Evolutionary conservation across 2,888 invertebrate species (phyloP).

Genomic region (Phorcus lineatus): DNA sequence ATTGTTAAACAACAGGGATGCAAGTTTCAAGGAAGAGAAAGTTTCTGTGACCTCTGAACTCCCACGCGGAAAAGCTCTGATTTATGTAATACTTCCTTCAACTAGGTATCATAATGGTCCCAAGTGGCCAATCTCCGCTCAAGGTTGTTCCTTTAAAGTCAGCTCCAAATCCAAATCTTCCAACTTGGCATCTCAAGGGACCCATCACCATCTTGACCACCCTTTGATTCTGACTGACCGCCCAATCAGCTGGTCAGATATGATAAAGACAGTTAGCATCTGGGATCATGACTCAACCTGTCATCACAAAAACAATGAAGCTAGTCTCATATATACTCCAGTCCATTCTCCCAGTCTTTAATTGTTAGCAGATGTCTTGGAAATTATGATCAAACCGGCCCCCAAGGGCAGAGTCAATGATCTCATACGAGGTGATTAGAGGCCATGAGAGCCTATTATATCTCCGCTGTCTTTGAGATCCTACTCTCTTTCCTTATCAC

Average conservation of each 20-base stretch:
- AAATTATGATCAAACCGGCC: conserved; percentile 7
- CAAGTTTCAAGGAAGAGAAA: neutral
- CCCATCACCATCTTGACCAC: no score
- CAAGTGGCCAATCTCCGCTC: neutral
- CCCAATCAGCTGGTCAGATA: conserved; percentile 8
- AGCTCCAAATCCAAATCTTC: no score
- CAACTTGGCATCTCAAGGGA: no score
- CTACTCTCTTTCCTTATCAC: neutral
- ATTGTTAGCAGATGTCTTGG: conserved; percentile 16
- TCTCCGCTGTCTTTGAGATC: neutral
- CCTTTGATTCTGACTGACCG: conserved; percentile 12
- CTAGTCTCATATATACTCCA: conserved; percentile 6
- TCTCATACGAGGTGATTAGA: conserved; percentile 14
- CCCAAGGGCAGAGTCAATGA: conserved; percentile 2
- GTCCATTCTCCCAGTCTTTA: neutral
- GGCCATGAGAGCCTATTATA: neutral
- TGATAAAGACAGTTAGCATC: conserved; percentile 11
- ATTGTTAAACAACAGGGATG: neutral
- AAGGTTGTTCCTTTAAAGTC: no score
- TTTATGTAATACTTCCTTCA: conserved; percentile 16
- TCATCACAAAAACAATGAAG: conserved; percentile 8
- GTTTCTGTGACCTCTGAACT: neutral
- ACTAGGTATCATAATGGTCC: neutral
- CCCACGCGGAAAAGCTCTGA: neutral
- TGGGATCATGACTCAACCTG: conserved; percentile 12